Percentiles rank a stretch among this genome's conserved stretches.
Conservation (phyloP, 2,113 vertebrate genomes). For the Cricetomys ansorgei region DNA sequence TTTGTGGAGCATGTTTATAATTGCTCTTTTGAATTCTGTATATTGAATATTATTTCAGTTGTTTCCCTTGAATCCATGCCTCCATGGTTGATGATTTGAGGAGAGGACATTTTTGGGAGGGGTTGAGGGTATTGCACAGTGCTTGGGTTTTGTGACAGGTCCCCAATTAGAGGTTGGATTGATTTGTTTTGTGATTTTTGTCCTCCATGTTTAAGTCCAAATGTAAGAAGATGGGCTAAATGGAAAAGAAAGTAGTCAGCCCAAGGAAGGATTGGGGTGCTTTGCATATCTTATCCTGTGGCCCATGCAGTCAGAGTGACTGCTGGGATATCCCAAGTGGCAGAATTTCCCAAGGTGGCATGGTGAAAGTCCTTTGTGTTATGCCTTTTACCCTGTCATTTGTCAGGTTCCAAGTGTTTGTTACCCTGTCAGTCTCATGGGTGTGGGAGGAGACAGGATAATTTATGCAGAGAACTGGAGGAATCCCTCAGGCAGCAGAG, state of each 20-base stretch:
- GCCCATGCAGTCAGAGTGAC: background rate
- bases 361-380: background rate
- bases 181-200: background rate
- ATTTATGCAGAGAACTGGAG: background rate
- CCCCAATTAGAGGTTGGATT: background rate
- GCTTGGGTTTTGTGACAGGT: background rate
- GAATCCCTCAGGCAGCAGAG: background rate
- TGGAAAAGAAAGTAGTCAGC: background rate
- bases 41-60: background rate
- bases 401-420: background rate
- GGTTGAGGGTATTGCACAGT: background rate
- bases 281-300: background rate
- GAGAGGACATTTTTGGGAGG: no score
- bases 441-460: background rate
- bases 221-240: background rate
- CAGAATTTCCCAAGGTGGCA: background rate
- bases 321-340: background rate
- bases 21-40: background rate
- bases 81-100: background rate
- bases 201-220: background rate
- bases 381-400: background rate
- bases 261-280: accelerated
- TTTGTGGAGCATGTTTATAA: background rate
- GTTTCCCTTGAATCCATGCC: background rate
- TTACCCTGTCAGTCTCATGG: no score